A percentile compares a stretch with the other conserved stretches of the same genome.
phyloP scores from a whole-genome alignment of 2,888 invertebrate genomes.

The Aspidapion aeneum region DNA sequence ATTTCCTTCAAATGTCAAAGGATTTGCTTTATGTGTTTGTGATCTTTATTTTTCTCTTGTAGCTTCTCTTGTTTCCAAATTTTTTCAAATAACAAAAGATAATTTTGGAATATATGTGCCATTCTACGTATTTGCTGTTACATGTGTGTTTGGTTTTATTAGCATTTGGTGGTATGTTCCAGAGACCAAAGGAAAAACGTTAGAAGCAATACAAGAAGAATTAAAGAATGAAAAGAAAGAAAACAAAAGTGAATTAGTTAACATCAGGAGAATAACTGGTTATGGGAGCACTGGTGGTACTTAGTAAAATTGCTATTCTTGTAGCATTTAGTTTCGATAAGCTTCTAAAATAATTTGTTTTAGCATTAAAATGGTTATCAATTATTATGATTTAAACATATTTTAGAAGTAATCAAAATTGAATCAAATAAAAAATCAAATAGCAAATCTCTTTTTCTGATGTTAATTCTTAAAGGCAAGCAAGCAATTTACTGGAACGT shows the following conservation, averaged over 20 bases:
- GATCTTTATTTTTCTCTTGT: conserved; percentile 51
- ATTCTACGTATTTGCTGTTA: conserved; percentile 60
- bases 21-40: conserved; percentile 52
- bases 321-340: too few relatives aligned
- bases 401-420: too few relatives aligned
- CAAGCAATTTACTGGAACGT: too few relatives aligned
- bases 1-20: conserved; percentile 53
- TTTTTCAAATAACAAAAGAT: conserved; percentile 53
- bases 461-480: background rate
- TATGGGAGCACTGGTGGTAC: too few relatives aligned
- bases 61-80: conserved; percentile 49
- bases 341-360: too few relatives aligned
- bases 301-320: too few relatives aligned
- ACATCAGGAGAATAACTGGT: too few relatives aligned
- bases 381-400: too few relatives aligned
- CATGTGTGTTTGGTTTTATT: conserved; percentile 57
- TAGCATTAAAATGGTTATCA: too few relatives aligned
- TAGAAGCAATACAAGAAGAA: conserved; percentile 63
- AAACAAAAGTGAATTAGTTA: too few relatives aligned
- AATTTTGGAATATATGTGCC: conserved; percentile 58
- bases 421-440: background rate
- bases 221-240: conserved; percentile 54
- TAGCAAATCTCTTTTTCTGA: background rate
- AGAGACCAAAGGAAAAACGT: conserved; percentile 68
- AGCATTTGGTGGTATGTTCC: conserved; percentile 59